Percentiles rank a stretch among this genome's conserved stretches.
Evolutionary conservation across 2,113 vertebrate genomes (phyloP).

Genomic region (Chaetops frenatus): DNA sequence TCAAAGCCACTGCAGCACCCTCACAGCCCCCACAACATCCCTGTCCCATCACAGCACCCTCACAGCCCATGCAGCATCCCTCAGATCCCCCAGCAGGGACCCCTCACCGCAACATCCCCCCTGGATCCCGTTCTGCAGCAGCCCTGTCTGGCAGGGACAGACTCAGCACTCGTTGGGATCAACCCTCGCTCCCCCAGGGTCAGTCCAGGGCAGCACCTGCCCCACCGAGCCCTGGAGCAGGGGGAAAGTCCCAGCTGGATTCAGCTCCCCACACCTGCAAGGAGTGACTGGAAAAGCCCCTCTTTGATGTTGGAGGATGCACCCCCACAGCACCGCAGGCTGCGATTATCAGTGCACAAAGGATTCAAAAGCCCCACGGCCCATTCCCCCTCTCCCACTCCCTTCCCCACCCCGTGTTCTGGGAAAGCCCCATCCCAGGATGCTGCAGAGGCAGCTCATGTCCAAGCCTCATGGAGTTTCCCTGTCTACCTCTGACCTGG

Average conservation of each 20-base stretch:
- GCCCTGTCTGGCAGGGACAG: fast-evolving
- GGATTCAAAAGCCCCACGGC: not conserved
- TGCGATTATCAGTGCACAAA: not conserved
- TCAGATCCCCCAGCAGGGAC: not conserved
- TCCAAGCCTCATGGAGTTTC: not conserved
- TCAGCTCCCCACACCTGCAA: not conserved
- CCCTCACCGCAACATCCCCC: not conserved
- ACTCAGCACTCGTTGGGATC: not conserved
- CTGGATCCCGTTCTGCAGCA: not conserved
- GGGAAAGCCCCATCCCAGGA: not conserved
- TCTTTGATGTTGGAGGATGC: not conserved
- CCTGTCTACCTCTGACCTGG: fast-evolving
- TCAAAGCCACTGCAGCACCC: not conserved
- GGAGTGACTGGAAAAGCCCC: not conserved
- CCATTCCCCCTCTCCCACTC: not conserved
- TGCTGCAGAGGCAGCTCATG: not conserved
- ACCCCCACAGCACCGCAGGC: not conserved
- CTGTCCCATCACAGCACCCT: not conserved
- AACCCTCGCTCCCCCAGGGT: fast-evolving
- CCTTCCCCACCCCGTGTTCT: not conserved
- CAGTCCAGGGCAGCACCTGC: not conserved
- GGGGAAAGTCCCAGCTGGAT: not conserved
- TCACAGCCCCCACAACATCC: not conserved
- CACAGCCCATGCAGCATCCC: not conserved
- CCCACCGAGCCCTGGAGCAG: fast-evolving